These are phyloP conservation scores for Aepyceros melampus DNA, from an alignment of 2,113 vertebrate genomes.

Conservation along the genomic window DNA sequence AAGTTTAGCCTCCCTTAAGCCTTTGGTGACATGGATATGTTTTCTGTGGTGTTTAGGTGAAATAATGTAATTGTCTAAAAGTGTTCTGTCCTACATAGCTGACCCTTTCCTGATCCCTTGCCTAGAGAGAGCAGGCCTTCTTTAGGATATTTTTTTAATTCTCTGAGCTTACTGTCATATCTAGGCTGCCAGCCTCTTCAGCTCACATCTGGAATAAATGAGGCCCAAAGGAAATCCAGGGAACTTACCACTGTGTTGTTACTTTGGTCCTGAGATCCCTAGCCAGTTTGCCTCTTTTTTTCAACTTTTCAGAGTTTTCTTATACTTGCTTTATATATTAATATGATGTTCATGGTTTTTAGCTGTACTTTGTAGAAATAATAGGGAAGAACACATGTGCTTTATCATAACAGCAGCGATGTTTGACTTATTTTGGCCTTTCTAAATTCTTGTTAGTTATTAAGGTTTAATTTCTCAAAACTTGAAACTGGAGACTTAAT, in stretches of 20 bases:
- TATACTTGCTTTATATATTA: not conserved
- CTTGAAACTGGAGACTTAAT: not conserved
- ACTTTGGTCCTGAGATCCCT: not conserved
- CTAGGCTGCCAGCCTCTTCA: not conserved
- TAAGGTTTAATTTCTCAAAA: constrained; percentile 18
- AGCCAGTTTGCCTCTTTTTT: not conserved
- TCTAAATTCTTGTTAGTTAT: not conserved
- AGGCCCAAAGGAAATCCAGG: not conserved
- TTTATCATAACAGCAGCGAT: not conserved
- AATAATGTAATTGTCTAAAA: not conserved
- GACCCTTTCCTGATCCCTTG: not conserved
- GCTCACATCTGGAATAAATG: not conserved
- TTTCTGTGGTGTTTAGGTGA: not conserved
- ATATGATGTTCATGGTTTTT: not conserved
- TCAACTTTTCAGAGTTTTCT: not conserved
- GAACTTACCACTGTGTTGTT: not conserved
- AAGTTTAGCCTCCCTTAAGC: not conserved
- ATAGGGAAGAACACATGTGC: not conserved
- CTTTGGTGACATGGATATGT: not conserved
- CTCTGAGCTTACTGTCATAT: not conserved
- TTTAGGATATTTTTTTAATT: not conserved
- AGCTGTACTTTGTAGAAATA: not conserved
- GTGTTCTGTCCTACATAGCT: not conserved
- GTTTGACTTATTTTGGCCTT: not conserved
- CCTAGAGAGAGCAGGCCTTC: not conserved